A percentile compares a stretch with the other conserved stretches of the same genome.
These are phyloP conservation scores for Thunnus thynnus DNA, from an alignment of 2,113 vertebrate species.

Conservation along the genomic window DNA sequence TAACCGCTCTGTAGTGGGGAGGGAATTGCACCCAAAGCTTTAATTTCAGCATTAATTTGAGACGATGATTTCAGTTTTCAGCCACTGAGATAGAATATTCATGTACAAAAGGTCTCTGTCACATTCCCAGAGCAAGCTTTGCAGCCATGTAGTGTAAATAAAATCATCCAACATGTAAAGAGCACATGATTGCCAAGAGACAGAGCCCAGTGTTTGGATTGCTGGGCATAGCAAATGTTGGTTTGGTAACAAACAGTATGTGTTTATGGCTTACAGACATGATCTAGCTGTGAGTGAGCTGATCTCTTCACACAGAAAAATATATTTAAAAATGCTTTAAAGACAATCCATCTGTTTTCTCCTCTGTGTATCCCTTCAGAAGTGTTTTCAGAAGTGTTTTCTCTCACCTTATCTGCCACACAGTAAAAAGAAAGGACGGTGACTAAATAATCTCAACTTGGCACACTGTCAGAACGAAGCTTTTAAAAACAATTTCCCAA, in stretches of 20 bases:
- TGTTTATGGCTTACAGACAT: slow-evolving; percentile 37
- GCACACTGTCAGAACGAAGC: slow-evolving; percentile 6
- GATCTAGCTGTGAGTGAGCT: slow-evolving; percentile 14
- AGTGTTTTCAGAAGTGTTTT: slow-evolving; percentile 35
- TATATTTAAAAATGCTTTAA: slow-evolving; percentile 21
- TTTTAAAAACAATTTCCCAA: slow-evolving; percentile 56
- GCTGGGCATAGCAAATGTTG: slow-evolving; percentile 23
- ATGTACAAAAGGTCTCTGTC: neutral
- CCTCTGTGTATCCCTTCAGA: slow-evolving; percentile 36
- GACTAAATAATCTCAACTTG: slow-evolving; percentile 27
- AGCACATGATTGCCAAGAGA: slow-evolving; percentile 4
- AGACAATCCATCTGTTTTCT: slow-evolving; percentile 57
- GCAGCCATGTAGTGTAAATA: slow-evolving; percentile 15
- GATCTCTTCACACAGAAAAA: slow-evolving; percentile 51
- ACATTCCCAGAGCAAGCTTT: neutral
- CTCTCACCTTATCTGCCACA: slow-evolving; percentile 26
- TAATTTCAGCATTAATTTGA: neutral
- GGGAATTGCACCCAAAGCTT: neutral
- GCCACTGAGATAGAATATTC: neutral
- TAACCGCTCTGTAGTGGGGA: neutral
- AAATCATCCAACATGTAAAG: slow-evolving; percentile 29
- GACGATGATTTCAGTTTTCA: neutral
- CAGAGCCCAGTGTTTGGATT: slow-evolving; percentile 18
- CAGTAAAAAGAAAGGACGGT: slow-evolving; percentile 16
- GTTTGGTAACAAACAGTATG: slow-evolving; percentile 45